phyloP scores from a whole-genome alignment of 2,113 vertebrate species.

The Notiomystis cincta region DNA sequence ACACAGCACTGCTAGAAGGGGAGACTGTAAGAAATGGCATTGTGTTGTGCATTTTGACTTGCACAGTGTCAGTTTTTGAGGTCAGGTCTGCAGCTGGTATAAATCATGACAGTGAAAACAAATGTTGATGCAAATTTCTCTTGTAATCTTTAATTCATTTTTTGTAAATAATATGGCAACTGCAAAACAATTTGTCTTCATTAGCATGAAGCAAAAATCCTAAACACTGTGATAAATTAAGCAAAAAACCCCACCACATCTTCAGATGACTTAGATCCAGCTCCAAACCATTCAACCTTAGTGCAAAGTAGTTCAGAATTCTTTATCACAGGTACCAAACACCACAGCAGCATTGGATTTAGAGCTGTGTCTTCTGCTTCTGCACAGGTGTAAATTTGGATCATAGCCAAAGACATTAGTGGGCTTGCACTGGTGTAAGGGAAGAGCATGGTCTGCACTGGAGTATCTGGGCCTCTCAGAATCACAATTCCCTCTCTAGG shows the following conservation, averaged over 20 bases:
- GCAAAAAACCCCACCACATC: fast-evolving
- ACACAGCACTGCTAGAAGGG: not conserved
- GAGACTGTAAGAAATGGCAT: not conserved
- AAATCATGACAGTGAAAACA: not conserved
- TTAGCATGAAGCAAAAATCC: not conserved
- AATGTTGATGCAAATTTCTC: not conserved
- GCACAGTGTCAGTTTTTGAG: not conserved
- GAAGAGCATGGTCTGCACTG: not conserved
- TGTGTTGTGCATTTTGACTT: not conserved
- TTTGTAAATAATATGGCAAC: not conserved
- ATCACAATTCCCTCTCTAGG: not conserved
- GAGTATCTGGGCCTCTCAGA: not conserved
- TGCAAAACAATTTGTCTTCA: not conserved
- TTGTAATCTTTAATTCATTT: not conserved
- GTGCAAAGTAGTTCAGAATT: not conserved
- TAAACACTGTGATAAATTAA: not conserved
- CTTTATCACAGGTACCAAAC: not conserved
- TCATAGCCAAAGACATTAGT: not conserved
- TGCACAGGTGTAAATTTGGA: not conserved
- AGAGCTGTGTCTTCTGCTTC: not conserved
- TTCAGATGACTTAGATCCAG: not conserved
- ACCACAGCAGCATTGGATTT: not conserved
- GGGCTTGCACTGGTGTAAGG: not conserved
- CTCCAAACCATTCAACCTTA: not conserved
- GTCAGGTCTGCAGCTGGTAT: not conserved